Conservation (phyloP, 35 echinoderm and acorn worm species). For the Hemicentrotus pulcherrimus region DNA sequence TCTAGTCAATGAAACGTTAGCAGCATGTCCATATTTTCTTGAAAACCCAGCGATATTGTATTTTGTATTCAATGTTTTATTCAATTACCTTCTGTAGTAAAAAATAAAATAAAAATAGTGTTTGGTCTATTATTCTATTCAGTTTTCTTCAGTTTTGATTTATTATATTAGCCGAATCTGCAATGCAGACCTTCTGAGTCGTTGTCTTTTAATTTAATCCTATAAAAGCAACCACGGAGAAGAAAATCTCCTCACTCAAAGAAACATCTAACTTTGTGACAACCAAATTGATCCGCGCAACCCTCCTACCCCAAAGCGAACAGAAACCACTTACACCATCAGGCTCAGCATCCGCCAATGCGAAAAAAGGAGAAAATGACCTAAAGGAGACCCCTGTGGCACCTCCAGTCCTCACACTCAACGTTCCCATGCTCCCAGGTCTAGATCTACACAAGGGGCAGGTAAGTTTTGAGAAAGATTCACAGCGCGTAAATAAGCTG, state of each 20-base stretch:
- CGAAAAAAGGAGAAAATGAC: neutral
- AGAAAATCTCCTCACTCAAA: neutral
- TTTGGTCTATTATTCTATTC: too few species aligned
- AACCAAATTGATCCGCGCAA: neutral
- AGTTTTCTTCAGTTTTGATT: too few species aligned
- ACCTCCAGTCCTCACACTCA: slow-evolving; percentile 4
- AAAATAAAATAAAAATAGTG: too few species aligned
- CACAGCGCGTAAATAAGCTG: neutral
- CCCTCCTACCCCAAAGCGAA: neutral
- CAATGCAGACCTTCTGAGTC: too few species aligned
- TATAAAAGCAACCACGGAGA: neutral
- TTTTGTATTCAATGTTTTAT: too few species aligned
- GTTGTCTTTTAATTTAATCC: too few species aligned
- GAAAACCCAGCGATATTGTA: too few species aligned
- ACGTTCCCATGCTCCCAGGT: neutral
- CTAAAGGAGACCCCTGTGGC: neutral
- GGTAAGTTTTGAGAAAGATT: neutral
- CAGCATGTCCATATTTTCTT: too few species aligned
- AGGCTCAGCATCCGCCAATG: neutral
- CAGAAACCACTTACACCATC: neutral
- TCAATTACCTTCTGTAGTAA: too few species aligned
- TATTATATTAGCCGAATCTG: too few species aligned
- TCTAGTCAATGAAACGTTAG: too few species aligned
- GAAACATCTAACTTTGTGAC: neutral
- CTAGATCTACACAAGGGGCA: slow-evolving; percentile 18